phyloP scores from a whole-genome alignment of 2,797 vertebrate genomes.

The Lindbergichthys nudifrons region DNA sequence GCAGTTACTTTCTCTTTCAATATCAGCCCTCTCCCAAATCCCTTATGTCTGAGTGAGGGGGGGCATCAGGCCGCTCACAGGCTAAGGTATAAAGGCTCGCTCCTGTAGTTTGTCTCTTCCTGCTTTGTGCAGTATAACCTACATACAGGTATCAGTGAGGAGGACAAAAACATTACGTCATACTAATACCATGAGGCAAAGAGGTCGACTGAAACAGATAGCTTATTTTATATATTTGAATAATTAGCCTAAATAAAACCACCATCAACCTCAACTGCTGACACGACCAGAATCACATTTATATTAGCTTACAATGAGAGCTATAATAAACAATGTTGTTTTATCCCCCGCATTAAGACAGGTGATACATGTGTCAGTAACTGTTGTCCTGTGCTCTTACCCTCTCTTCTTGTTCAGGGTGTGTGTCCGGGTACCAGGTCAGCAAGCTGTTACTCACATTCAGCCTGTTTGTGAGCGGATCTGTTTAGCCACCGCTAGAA shows the following conservation, averaged over 20 bases:
- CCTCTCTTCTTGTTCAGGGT: conserved; percentile 17
- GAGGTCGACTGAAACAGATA: neutral
- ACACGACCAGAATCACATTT: neutral
- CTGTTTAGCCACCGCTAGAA: conserved; percentile 17
- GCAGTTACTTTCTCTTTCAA: conserved; percentile 62
- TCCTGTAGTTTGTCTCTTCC: neutral
- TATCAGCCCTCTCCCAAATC: neutral
- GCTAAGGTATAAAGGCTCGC: neutral
- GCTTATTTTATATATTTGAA: neutral
- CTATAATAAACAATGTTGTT: too few relatives aligned
- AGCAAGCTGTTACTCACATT: conserved; percentile 2
- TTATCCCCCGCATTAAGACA: neutral
- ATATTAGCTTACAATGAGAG: too few relatives aligned
- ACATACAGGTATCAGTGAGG: conserved; percentile 11
- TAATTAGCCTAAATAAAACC: neutral
- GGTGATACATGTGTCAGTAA: neutral
- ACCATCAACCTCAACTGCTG: neutral
- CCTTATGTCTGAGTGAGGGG: too few relatives aligned
- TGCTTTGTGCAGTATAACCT: neutral
- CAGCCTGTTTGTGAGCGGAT: neutral
- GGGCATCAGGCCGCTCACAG: neutral
- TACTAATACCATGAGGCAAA: conserved; percentile 20
- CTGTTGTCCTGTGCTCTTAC: conserved; percentile 38
- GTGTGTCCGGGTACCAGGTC: neutral
- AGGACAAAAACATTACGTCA: conserved; percentile 68